Conservation (phyloP, 2,888 invertebrate species). For the Colostygia pectinataria region DNA sequence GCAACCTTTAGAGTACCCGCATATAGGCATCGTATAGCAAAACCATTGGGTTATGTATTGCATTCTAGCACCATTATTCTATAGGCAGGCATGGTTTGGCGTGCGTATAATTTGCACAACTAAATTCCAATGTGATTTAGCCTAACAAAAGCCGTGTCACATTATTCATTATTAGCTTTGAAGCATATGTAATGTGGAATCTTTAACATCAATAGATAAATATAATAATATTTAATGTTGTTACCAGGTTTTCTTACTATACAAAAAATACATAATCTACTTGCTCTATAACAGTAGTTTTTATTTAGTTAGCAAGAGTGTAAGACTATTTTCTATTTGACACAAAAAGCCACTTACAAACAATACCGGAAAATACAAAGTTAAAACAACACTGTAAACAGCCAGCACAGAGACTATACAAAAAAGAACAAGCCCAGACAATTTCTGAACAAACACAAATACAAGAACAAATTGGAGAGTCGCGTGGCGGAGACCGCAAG, state of each 20-base stretch:
- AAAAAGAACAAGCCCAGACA: conserved; percentile 23
- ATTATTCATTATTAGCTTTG: neutral
- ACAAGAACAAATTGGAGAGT: conserved; percentile 28
- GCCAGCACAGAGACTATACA: conserved; percentile 23
- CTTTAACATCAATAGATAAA: neutral
- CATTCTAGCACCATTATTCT: conserved; percentile 6
- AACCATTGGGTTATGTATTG: conserved; percentile 1
- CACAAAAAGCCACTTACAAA: conserved; percentile 18
- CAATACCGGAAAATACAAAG: conserved; percentile 15
- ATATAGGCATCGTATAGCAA: conserved; percentile 1
- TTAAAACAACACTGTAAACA: conserved; percentile 18
- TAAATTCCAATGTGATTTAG: conserved; percentile 3
- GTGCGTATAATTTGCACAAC: conserved; percentile 12
- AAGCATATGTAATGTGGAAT: neutral
- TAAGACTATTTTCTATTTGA: conserved; percentile 1
- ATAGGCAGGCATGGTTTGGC: neutral
- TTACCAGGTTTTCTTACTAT: no score
- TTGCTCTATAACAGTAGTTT: no score
- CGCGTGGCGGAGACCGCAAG: conserved; percentile 23
- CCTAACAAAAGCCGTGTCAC: conserved; percentile 2
- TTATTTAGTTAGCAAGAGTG: neutral
- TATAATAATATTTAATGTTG: neutral
- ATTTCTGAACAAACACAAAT: conserved; percentile 26
- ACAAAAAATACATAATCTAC: no score
- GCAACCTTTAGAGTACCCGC: conserved; percentile 13